Percentiles rank a stretch among this genome's conserved stretches.
These are phyloP conservation scores for Sinhomidia bicolor DNA, from an alignment of 2,888 invertebrate genomes.

Conservation along the genomic window DNA sequence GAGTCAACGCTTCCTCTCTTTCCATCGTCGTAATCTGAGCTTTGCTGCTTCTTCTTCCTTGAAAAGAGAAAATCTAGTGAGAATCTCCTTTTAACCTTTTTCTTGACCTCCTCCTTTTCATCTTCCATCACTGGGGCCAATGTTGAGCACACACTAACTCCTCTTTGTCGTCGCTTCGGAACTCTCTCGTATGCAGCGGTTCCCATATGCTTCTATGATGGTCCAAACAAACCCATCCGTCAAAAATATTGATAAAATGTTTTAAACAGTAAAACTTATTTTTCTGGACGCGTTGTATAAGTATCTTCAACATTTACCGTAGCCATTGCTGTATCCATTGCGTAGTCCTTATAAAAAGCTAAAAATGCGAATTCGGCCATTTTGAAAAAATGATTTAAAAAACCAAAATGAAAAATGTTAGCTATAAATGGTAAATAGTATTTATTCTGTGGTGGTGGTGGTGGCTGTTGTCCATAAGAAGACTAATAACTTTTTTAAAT, in stretches of 20 bases:
- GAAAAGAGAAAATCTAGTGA: constrained; percentile 66
- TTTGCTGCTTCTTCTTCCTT: constrained; percentile 36
- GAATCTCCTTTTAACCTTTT: constrained; percentile 58
- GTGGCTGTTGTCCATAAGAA: too few species aligned
- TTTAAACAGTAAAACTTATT: neutral
- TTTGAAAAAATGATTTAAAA: neutral
- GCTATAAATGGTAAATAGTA: too few species aligned
- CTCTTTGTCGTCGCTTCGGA: constrained; percentile 4
- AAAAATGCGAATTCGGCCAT: constrained; percentile 58
- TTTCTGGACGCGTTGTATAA: neutral
- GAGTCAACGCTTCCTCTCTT: constrained; percentile 47
- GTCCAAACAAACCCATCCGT: too few species aligned
- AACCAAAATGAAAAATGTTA: too few species aligned
- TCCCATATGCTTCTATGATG: neutral
- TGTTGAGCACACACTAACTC: constrained; percentile 27
- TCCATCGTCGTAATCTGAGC: neutral
- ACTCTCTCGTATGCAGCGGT: neutral
- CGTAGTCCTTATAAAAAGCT: constrained; percentile 42
- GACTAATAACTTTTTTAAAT: too few species aligned
- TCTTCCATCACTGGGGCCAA: constrained; percentile 45
- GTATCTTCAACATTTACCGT: neutral
- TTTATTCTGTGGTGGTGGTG: too few species aligned
- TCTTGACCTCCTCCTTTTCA: neutral
- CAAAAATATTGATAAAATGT: neutral
- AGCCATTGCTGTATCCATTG: neutral